A percentile compares a stretch with the other conserved stretches of the same genome.
Conservation (phyloP, 2,888 invertebrate species). For the Thelaira solivaga region DNA sequence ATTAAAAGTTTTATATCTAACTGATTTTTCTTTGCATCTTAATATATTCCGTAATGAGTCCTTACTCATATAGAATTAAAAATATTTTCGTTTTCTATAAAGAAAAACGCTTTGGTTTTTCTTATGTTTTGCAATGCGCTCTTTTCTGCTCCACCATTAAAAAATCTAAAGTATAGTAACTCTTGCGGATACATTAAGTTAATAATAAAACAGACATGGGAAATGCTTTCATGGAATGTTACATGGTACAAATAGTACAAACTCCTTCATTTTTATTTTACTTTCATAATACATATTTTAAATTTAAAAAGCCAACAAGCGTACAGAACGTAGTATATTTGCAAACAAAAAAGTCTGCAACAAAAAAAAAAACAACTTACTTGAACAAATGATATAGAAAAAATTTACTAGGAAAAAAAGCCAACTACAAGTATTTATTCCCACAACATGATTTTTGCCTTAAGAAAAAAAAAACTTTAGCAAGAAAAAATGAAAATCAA, state of each 20-base stretch:
- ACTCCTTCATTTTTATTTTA: background rate
- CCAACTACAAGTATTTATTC: slow-evolving; percentile 51
- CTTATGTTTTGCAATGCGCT: background rate
- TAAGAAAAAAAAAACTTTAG: slow-evolving; percentile 36
- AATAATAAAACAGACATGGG: slow-evolving; percentile 67
- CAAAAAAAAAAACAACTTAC: background rate
- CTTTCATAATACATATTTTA: background rate
- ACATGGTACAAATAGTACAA: slow-evolving; percentile 34
- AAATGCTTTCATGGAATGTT: slow-evolving; percentile 72
- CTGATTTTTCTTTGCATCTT: too few relatives aligned
- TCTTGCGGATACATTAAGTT: slow-evolving; percentile 48
- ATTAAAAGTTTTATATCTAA: too few relatives aligned
- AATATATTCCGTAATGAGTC: too few relatives aligned
- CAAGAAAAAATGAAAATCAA: slow-evolving; percentile 49
- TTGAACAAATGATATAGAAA: slow-evolving; percentile 14
- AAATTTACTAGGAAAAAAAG: background rate
- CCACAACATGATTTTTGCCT: slow-evolving; percentile 58
- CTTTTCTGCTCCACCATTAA: background rate
- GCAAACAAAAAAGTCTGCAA: background rate
- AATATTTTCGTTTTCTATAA: background rate
- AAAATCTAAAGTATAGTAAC: slow-evolving; percentile 4
- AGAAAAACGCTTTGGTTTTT: too few relatives aligned
- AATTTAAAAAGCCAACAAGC: background rate
- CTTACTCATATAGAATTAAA: too few relatives aligned
- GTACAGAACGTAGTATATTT: background rate